phyloP scores from a whole-genome alignment of 2,888 invertebrate genomes.

The Torymus tubicola region DNA sequence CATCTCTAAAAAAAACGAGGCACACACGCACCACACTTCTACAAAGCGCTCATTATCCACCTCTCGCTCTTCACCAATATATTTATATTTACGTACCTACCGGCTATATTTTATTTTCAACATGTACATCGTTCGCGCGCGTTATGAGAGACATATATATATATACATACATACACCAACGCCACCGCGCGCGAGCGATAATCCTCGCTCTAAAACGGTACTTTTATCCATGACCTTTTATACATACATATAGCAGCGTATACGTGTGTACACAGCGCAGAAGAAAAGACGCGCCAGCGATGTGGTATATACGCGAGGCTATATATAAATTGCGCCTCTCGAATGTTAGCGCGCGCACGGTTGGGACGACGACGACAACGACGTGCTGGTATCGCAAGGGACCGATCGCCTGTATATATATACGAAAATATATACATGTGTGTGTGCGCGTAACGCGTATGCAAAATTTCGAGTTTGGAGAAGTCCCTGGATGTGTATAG shows the following conservation, averaged over 20 bases:
- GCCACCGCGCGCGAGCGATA: slow-evolving; percentile 18
- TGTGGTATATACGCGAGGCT: neutral
- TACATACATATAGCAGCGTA: neutral
- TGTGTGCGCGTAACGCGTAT: too few relatives aligned
- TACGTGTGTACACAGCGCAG: neutral
- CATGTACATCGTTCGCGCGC: neutral
- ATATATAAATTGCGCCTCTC: slow-evolving; percentile 12
- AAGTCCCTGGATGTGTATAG: neutral
- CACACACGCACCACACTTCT: too few relatives aligned
- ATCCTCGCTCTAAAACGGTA: slow-evolving; percentile 50
- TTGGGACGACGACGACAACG: neutral
- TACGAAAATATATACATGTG: too few relatives aligned
- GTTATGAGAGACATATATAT: neutral
- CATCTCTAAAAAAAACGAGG: too few relatives aligned
- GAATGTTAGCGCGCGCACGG: slow-evolving; percentile 16
- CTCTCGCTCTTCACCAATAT: too few relatives aligned
- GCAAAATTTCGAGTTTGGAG: too few relatives aligned
- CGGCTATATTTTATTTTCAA: slow-evolving; percentile 27
- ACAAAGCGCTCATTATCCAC: too few relatives aligned
- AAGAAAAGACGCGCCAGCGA: neutral
- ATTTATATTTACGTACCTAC: slow-evolving; percentile 28
- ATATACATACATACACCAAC: too few relatives aligned
- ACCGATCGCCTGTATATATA: too few relatives aligned
- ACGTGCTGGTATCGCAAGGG: neutral
- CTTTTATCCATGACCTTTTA: slow-evolving; percentile 53